A percentile compares a stretch with the other conserved stretches of the same genome.
Evolutionary conservation across 2,888 invertebrate species (phyloP).

Genomic region (Crocallis elinguaria): DNA sequence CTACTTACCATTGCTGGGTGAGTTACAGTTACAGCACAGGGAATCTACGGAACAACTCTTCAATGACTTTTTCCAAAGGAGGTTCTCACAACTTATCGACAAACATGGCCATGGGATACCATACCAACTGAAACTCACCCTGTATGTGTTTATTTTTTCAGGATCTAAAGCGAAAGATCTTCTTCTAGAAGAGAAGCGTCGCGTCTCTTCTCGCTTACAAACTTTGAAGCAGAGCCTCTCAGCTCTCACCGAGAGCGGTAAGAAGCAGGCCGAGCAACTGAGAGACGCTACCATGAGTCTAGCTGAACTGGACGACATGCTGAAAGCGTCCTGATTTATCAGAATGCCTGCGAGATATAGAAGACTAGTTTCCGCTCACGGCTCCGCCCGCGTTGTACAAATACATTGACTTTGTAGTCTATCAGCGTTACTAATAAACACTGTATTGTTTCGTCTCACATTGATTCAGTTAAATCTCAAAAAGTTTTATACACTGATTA

Average conservation of each 20-base stretch:
- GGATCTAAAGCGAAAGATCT: constrained; percentile 60
- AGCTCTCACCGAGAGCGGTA: constrained; percentile 50
- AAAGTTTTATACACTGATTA: too few species aligned
- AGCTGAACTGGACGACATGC: constrained; percentile 61
- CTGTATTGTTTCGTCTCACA: too few species aligned
- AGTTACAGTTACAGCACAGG: constrained; percentile 22
- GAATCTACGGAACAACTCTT: background rate
- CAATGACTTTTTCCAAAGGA: too few species aligned
- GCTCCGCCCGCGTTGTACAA: too few species aligned
- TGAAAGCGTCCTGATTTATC: constrained; percentile 50
- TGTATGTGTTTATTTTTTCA: constrained; percentile 37
- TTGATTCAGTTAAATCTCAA: too few species aligned
- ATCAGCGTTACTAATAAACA: too few species aligned
- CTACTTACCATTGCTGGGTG: constrained; percentile 70
- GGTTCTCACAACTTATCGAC: too few species aligned
- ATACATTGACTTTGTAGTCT: too few species aligned
- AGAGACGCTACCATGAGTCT: constrained; percentile 54
- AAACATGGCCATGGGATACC: too few species aligned
- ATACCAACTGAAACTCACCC: too few species aligned
- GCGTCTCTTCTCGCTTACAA: constrained; percentile 47
- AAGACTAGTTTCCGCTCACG: too few species aligned
- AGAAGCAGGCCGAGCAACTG: constrained; percentile 57
- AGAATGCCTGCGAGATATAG: background rate
- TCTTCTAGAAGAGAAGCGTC: constrained; percentile 58
- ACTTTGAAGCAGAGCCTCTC: constrained; percentile 54